Percentiles rank a stretch among this genome's conserved stretches.
Evolutionary conservation across 1,140 invertebrate species (phyloP).

Genomic region (Drosophila pruinosa): DNA sequence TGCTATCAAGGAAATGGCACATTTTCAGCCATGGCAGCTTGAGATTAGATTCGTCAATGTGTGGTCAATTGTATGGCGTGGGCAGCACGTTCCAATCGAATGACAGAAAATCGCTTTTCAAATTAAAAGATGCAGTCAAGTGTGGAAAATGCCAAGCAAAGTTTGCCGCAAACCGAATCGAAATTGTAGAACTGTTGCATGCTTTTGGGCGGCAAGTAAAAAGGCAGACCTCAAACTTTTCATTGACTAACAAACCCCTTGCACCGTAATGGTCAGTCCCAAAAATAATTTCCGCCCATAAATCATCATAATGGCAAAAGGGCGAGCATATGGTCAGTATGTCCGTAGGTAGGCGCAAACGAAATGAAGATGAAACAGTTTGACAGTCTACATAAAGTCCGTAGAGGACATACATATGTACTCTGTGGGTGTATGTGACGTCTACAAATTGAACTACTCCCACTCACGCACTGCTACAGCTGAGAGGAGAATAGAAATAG

Average conservation of each 20-base stretch:
- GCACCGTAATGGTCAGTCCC: conserved; percentile 13
- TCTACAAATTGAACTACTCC: conserved; percentile 35
- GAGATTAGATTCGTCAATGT: conserved; percentile 53
- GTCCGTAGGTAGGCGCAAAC: conserved; percentile 29
- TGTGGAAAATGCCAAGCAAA: conserved; percentile 52
- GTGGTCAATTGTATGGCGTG: conserved; percentile 9
- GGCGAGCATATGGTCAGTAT: conserved; percentile 17
- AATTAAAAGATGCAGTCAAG: conserved; percentile 69
- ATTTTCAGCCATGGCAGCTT: conserved; percentile 10
- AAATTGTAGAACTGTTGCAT: conserved; percentile 69
- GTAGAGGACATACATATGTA: conserved; percentile 1
- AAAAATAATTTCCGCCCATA: conserved; percentile 77
- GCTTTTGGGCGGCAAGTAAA: conserved; percentile 28
- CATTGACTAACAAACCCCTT: not conserved
- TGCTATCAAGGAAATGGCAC: conserved; percentile 35
- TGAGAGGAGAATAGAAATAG: not conserved
- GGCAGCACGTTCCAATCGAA: conserved; percentile 36
- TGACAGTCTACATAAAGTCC: conserved; percentile 52
- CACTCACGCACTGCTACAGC: conserved; percentile 2
- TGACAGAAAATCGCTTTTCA: conserved; percentile 58
- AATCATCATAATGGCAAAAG: conserved; percentile 72
- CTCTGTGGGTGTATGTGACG: conserved; percentile 46
- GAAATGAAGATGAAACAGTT: conserved; percentile 73
- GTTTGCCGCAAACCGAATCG: conserved; percentile 47
- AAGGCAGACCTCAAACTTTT: conserved; percentile 6